Evolutionary conservation across 2,797 vertebrate species (phyloP).

Genomic region (Pseudochirops cupreus): DNA sequence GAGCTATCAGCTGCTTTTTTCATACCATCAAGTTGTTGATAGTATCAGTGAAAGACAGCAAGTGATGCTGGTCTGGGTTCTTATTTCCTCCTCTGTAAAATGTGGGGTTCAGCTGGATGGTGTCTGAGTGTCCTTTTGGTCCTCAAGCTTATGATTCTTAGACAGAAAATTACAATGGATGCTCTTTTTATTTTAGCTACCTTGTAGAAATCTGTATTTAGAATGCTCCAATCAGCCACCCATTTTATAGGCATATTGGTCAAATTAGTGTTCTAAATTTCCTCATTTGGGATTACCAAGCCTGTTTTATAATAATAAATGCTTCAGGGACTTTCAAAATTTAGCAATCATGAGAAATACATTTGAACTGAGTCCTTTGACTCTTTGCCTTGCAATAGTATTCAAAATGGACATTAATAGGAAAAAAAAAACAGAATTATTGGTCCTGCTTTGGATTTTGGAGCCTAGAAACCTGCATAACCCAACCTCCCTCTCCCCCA

Average conservation of each 20-base stretch:
- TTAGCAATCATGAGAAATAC: not conserved
- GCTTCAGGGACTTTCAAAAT: not conserved
- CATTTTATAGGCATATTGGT: not conserved
- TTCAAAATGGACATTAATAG: not conserved
- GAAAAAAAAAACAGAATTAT: not conserved
- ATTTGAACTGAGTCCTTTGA: not conserved
- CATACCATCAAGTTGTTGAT: constrained; percentile 21
- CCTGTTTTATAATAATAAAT: not conserved
- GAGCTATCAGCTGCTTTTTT: constrained; percentile 20
- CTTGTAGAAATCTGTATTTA: not conserved
- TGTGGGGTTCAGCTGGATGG: not conserved
- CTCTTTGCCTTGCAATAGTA: not conserved
- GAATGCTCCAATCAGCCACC: not conserved
- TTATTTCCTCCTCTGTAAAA: not conserved
- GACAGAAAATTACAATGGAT: not conserved
- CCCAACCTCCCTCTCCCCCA: not conserved
- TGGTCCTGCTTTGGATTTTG: not conserved
- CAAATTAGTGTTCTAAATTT: not conserved
- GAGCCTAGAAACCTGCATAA: not conserved
- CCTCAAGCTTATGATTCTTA: not conserved
- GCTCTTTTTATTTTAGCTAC: not conserved
- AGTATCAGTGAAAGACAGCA: not conserved
- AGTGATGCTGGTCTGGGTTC: constrained; percentile 14
- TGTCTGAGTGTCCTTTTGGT: not conserved
- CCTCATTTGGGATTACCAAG: not conserved